Base-by-base conservation (phyloP, 2,797 vertebrate genomes). In the Danio tinwini region DNA sequence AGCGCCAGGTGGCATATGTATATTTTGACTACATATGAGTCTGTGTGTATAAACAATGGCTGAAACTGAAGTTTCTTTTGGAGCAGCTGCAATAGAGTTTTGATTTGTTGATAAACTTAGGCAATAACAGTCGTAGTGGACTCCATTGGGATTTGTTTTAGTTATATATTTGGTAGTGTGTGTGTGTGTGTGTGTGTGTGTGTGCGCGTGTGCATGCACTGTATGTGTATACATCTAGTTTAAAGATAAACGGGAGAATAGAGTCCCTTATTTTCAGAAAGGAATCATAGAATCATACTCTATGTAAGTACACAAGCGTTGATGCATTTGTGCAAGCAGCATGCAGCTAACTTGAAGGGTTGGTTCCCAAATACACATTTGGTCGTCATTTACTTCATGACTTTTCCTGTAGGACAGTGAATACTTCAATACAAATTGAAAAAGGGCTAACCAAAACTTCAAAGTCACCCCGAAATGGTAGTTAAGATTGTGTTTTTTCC, bases 31-130 rank as follows among this genome's bases (percentile, higher is more conserved):
- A 85, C 81, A 82, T 84, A 84, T 74, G 67, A 81, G 67, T 62
- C 39, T 83, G 81, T 81, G 82, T 87, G 83, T 86, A 85, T 80
- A 88, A 83, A 86, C 63, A 55, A 77, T 85, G 80, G 86, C 85
- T 61, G 56, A 86, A 87, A 85, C 82, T 77, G 78, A 80, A 76
- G 68, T 74, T 88, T 84, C 89, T 74, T 87, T 88, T 86, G 78
- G 71, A 88, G 88, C 86, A 81, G 87, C 87, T 75, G 75, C 81
- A 82, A 85, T 88, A 84, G 86, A 83, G 88, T 83, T 69, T 87
- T 78, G 82, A 87, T 88, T 86, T 87, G 86, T 86, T 58, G 74
- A 87, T 78, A 85, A 86, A 86, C 81, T 67, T 88, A 90, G 90
- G 89, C 90, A 91, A 91, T 90, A 88, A 88, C 83, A 74, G 68